Conservation (phyloP, 2,888 invertebrate species). For the Quadriops clusia region DNA sequence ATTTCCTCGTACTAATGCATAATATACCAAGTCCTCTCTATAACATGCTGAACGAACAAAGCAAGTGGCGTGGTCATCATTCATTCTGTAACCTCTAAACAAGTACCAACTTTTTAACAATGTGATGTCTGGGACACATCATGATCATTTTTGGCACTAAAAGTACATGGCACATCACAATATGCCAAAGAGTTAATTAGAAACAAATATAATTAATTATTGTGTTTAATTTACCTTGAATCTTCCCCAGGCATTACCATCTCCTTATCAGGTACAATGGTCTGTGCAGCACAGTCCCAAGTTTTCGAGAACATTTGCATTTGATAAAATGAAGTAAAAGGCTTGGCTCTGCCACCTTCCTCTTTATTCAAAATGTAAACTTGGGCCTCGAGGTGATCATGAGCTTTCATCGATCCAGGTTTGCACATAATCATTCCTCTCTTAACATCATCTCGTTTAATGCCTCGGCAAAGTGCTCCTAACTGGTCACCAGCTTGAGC, state of each 20-base stretch:
- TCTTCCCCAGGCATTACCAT: slow-evolving; percentile 99
- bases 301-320: slow-evolving; percentile 90
- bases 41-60: no score
- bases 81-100: no score
- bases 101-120: no score
- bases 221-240: slow-evolving; percentile 47
- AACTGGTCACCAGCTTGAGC: slow-evolving; percentile 96
- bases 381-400: slow-evolving; percentile 78
- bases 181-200: no score
- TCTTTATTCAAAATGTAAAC: slow-evolving; percentile 79
- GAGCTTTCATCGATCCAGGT: slow-evolving; percentile 61
- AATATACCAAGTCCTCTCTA: no score
- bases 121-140: no score
- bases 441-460: slow-evolving; percentile 79
- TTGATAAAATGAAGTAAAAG: slow-evolving; percentile 71
- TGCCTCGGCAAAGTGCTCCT: slow-evolving; percentile 78
- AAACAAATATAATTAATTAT: slow-evolving; percentile 13
- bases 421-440: slow-evolving; percentile 63
- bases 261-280: slow-evolving; percentile 71
- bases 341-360: slow-evolving; percentile 84
- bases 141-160: no score
- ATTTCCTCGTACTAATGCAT: no score
- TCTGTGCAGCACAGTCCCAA: slow-evolving; percentile 80
- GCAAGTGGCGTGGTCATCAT: no score
- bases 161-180: no score